A percentile compares a stretch with the other conserved stretches of the same genome.
These are phyloP conservation scores for Agapornis roseicollis DNA, from an alignment of 2,113 vertebrate genomes.

Conservation along the genomic window DNA sequence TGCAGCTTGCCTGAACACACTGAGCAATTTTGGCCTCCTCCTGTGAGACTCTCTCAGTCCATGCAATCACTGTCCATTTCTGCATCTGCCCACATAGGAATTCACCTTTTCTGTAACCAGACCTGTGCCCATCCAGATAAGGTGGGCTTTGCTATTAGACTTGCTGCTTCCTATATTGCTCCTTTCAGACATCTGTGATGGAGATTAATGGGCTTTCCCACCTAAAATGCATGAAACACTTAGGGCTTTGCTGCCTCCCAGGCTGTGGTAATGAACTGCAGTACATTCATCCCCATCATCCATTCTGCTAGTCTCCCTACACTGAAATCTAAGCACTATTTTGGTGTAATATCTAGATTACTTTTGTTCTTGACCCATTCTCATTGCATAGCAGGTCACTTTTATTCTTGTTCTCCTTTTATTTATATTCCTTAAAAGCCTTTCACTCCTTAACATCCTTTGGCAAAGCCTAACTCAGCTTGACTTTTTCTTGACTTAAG, in stretches of 20 bases:
- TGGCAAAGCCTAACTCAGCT: neutral
- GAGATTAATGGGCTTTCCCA: neutral
- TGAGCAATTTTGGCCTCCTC: neutral
- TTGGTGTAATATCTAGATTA: neutral
- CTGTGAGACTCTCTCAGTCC: neutral
- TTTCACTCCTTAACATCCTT: neutral
- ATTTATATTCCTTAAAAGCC: neutral
- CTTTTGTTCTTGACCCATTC: neutral
- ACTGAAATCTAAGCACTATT: neutral
- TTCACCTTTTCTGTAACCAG: neutral
- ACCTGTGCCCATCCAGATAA: neutral
- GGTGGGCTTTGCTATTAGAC: neutral
- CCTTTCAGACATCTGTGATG: neutral
- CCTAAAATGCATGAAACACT: neutral
- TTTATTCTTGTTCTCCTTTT: neutral
- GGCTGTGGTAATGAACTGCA: neutral
- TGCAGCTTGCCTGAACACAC: neutral
- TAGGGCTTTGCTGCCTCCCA: neutral
- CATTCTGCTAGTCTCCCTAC: neutral
- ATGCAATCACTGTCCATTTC: rapidly evolving
- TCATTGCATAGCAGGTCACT: neutral
- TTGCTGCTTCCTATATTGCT: neutral
- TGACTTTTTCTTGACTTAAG: neutral
- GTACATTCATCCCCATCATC: neutral
- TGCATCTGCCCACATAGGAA: neutral